Base-by-base conservation (phyloP, 2,113 vertebrate species). In the Boleophthalmus pectinirostris region DNA sequence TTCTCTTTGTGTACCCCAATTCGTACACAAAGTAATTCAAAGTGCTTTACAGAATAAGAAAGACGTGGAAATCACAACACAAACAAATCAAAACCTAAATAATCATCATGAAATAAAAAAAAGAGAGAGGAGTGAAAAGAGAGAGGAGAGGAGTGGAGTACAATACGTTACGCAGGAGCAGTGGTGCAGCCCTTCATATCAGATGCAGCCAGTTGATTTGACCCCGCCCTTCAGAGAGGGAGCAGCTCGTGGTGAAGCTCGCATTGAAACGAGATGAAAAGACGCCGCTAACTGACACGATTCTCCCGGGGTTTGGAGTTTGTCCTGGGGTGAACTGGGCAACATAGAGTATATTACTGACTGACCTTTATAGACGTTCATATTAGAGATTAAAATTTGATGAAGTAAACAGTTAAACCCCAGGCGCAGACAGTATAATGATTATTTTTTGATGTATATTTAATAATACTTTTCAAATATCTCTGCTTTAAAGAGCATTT, bases 151-250 rank as follows among this genome's bases (percentile, higher is more conserved):
- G 38, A 1, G 38, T 43, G 38, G 1, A 43, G 38, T 9, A 43
- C 8, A 10, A 43, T 43, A 10, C 38, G 38, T 43, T 43, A 43
- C 38, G 1, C 38, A 43, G 38, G 7, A 43, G 38, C 8, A 43
- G 8, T 43, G 38, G 38, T 43, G 38, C 38, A 43, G 4, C 53
- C 68, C 64, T 57, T 77, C 58, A 49, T 73, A 83, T 86, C 82
- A 82, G 75, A 81, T 70, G 20, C 7, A 29, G 24, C 24, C 80
- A 65, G 72, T 54, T 84, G 58, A 68, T 73, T 25, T 20, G 53
- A 81, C 80, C 24, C 81, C 85, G 74, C 82, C 78, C 82, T 81
- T 70, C 1, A n/a, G 16, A 53, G 66, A 58, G 0, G 56, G 57
- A 77, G 74, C 56, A 21, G 35, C 23, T 74, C 81, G 74, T 60